Evolutionary conservation across 1,140 invertebrate species (phyloP), one percentile per base, ranked within the genome.

Genomic region (Sogatella furcifera): DNA sequence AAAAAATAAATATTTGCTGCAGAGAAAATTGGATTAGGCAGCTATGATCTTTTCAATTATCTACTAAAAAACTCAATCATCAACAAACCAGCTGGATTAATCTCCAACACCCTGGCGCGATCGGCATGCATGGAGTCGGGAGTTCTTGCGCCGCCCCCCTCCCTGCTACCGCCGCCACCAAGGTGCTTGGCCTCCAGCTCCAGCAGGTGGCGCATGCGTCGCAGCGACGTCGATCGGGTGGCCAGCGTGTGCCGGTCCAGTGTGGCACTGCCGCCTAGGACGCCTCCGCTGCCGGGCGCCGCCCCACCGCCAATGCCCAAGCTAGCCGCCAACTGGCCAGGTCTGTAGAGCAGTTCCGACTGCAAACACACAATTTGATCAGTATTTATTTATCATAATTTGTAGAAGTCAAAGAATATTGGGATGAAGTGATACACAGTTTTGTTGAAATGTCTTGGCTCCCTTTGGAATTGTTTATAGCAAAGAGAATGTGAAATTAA

Each of bases 101-200:
- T 69, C 49, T 69, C 67, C 13, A 69, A 59, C 3, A 65, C 66
- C 60, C 61, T 60, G 10, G 62, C 66, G 54, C 64, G 59, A 44
- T 68, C 66, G 13, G 58, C 62, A 49, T 62, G 64, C 46, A 62
- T 46, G 46, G 62, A 62, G 41, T 57, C 22, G 11, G 58, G 57
- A 2, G 60, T 53, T 19, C 53, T 42, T n/a, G 56, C 54, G 6
- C 55, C 43, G 5, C 60, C 42, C 10, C n/a, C n/a, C n/a, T n/a
- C n/a, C n/a, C 54, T 52, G 6, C 64, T 58, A 52, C 66, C 65
- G 10, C 67, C n/a, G n/a, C n/a, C n/a, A n/a, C n/a, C 68, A 15
- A 69, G 55, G 55, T 64, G 64, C 54, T 69, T 69, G 15, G 67
- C 67, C 55, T 69, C 69, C 1, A 69, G 63, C 55, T 69, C 69